Base-by-base conservation (phyloP, 2,113 vertebrate genomes). In the Zapus hudsonius region DNA sequence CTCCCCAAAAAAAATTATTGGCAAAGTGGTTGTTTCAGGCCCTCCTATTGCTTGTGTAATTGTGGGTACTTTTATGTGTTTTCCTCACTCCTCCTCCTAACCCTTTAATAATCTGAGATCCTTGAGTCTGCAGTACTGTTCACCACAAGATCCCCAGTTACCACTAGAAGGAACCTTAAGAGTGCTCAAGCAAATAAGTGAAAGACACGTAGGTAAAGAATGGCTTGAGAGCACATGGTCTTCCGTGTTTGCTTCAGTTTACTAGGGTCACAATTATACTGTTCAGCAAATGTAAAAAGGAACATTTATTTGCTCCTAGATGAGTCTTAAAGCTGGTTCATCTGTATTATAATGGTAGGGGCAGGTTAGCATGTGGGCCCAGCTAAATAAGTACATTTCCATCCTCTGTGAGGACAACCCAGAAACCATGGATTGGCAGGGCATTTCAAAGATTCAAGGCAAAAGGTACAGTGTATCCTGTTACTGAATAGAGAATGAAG, bases 381-480 rank as follows among this genome's bases (percentile, higher is more conserved):
- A 72, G 31, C n/a, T 16, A 0, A 33, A 4, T 61, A 27, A 79
- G 70, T 19, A 2, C 5, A 15, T 75, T 74, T 59, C 66, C 44
- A 47, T 29, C 44, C 23, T 55, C 33, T 52, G 17, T 52, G 29
- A 47, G 63, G 27, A 70, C 36, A 73, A 76, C 42, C 7, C 12
- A 42, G 15, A 36, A 75, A 55, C 25, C 38, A 47, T 40, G 38
- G 38, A 80, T 63, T 72, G 40, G 7, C 23, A 80, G 52, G 44
- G 78, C 72, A 91, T 84, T 92, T 89, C 72, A 84, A 1, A 61
- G 64, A 87, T 70, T 73, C 40, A 15, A 52, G 36, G 84, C 87
- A 76, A 82, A 88, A 12, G 5, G 3, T 89, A 3, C n/a, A 27
- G 27, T 61, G 0, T 89, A 55, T 90, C 19, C 17, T 57, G 10